These are phyloP conservation scores for Theretra japonica DNA, from an alignment of 2,888 invertebrate species.

Conservation along the genomic window DNA sequence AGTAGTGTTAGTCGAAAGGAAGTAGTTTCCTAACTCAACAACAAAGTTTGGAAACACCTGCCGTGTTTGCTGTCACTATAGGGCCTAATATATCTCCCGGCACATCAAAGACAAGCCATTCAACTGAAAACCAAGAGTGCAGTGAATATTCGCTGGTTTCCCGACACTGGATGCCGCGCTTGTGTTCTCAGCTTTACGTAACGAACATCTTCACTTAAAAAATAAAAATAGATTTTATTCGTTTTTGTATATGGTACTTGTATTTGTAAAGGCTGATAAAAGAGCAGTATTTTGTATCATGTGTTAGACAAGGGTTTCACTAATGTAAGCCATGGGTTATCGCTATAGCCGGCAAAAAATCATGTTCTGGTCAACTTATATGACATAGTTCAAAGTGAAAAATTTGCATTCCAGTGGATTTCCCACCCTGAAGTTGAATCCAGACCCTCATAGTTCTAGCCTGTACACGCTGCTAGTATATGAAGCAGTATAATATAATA, in stretches of 20 bases:
- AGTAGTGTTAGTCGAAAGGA: background rate
- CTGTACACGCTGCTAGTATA: no score
- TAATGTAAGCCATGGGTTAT: no score
- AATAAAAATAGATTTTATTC: background rate
- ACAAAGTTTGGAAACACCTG: conserved; percentile 49
- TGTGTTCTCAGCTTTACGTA: background rate
- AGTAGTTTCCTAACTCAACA: background rate
- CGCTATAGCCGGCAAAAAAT: no score
- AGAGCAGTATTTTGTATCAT: background rate
- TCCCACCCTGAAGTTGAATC: no score
- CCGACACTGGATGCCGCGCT: background rate
- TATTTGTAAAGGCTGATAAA: background rate
- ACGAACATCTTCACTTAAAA: background rate
- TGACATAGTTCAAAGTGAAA: no score
- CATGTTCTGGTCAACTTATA: no score
- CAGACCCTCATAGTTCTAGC: no score
- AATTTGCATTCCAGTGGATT: no score
- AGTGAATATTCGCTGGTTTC: conserved; percentile 24
- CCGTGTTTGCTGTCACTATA: conserved; percentile 51
- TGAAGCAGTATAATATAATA: no score
- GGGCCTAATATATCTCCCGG: conserved; percentile 69
- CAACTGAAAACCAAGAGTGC: conserved; percentile 67
- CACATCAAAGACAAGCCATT: conserved; percentile 73
- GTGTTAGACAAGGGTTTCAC: background rate
- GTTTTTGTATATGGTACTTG: background rate